Conservation (phyloP, 2,113 vertebrate genomes). For the Puma concolor region DNA sequence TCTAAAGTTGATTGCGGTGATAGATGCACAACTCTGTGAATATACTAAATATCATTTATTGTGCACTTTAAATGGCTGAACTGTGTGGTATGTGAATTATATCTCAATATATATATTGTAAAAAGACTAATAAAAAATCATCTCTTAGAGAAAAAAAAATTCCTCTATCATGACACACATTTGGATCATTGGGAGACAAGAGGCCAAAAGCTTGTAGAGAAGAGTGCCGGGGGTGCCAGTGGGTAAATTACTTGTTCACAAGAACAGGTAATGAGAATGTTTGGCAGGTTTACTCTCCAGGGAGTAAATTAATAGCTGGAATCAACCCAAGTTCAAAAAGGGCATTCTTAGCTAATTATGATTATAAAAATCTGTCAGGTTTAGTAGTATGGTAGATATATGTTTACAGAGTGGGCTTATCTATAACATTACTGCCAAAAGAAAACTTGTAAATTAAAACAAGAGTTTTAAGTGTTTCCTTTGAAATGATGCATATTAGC, state of each 20-base stretch:
- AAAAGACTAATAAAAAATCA: slow-evolving; percentile 11
- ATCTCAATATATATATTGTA: slow-evolving; percentile 34
- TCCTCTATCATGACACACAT: neutral
- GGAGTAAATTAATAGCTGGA: slow-evolving; percentile 59
- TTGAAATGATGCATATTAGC: slow-evolving; percentile 17
- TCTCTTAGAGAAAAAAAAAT: neutral
- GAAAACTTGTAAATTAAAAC: slow-evolving; percentile 28
- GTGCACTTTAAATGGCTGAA: neutral
- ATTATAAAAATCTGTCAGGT: slow-evolving; percentile 36
- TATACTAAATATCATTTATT: neutral
- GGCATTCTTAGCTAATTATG: slow-evolving; percentile 39
- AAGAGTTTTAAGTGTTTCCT: neutral
- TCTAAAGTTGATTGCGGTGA: neutral
- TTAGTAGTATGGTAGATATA: slow-evolving; percentile 3
- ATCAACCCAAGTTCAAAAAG: slow-evolving; percentile 57
- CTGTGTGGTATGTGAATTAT: neutral
- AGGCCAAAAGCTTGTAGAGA: neutral
- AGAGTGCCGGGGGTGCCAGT: neutral
- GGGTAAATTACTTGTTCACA: slow-evolving; percentile 25
- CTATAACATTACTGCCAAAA: neutral
- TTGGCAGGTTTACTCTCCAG: slow-evolving; percentile 24
- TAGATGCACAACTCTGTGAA: neutral
- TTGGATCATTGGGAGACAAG: neutral
- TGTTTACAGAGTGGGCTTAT: slow-evolving; percentile 33
- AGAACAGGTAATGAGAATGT: slow-evolving; percentile 45